Percentiles rank a stretch among this genome's conserved stretches.
phyloP scores from a whole-genome alignment of 2,797 vertebrate genomes.

The Gymnoscopelus microlampas region DNA sequence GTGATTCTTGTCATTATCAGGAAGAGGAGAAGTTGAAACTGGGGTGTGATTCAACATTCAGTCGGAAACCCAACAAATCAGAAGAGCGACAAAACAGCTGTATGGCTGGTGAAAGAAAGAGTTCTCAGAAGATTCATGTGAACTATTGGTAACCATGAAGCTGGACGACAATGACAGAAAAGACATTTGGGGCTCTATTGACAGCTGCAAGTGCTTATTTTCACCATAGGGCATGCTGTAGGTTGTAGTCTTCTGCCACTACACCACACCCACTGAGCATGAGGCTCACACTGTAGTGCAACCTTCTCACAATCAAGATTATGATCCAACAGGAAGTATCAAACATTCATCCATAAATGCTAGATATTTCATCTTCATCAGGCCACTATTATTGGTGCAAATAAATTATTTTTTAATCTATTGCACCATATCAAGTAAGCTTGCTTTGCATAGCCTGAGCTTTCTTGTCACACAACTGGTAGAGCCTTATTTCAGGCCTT shows the following conservation, averaged over 20 bases:
- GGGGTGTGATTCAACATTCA: conserved; percentile 80
- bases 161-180: conserved; percentile 62
- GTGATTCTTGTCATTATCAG: conserved; percentile 88
- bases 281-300: conserved; percentile 31
- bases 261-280: conserved; percentile 38
- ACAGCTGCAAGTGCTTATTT: conserved; percentile 63
- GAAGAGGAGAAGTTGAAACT: conserved; percentile 87
- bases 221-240: conserved; percentile 72
- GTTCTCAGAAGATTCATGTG: conserved; percentile 73
- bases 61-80: conserved; percentile 72
- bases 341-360: conserved; percentile 23
- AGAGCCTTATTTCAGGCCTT: conserved; percentile 46
- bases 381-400: conserved; percentile 22
- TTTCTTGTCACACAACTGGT: conserved; percentile 34
- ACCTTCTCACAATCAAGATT: conserved; percentile 32
- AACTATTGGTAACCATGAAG: conserved; percentile 69
- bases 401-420: conserved; percentile 37
- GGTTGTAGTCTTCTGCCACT: conserved; percentile 63
- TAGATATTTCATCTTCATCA: conserved; percentile 42
- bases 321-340: conserved; percentile 22
- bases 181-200: conserved; percentile 62
- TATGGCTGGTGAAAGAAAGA: conserved; percentile 36
- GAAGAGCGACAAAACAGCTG: conserved; percentile 69
- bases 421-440: conserved; percentile 45
- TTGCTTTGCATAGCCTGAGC: conserved; percentile 38